phyloP scores from a whole-genome alignment of 2,797 vertebrate species.

The Sebastes dallii region DNA sequence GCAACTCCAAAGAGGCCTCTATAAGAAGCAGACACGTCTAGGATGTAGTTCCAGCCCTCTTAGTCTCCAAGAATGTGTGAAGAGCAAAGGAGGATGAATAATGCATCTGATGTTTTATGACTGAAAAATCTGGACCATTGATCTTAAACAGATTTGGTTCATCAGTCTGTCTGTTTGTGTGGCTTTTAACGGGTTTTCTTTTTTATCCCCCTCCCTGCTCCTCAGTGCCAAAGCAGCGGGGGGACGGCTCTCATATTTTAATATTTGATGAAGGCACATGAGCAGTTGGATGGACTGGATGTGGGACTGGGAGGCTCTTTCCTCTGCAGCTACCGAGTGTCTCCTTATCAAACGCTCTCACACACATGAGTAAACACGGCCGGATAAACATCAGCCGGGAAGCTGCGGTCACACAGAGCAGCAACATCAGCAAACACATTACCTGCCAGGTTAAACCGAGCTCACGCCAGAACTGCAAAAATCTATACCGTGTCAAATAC shows the following conservation, averaged over 20 bases:
- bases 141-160: slow-evolving; percentile 45
- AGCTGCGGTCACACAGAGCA: slow-evolving; percentile 34
- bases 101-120: slow-evolving; percentile 62
- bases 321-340: slow-evolving; percentile 11
- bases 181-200: slow-evolving; percentile 2
- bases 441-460: slow-evolving; percentile 5
- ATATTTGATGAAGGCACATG: slow-evolving; percentile 53
- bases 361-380: slow-evolving; percentile 54
- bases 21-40: slow-evolving; percentile 49
- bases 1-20: slow-evolving; percentile 11
- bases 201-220: not conserved
- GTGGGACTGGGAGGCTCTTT: slow-evolving; percentile 14
- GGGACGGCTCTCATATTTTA: slow-evolving; percentile 25
- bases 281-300: slow-evolving; percentile 41
- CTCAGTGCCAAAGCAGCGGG: slow-evolving; percentile 7
- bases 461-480: not conserved
- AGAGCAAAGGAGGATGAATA: slow-evolving; percentile 45
- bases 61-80: slow-evolving; percentile 66
- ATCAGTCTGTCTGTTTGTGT: slow-evolving; percentile 22
- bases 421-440: slow-evolving; percentile 42
- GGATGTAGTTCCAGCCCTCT: slow-evolving; percentile 29
- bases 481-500: not conserved
- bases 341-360: slow-evolving; percentile 48
- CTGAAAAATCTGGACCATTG: slow-evolving; percentile 39
- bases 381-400: slow-evolving; percentile 44